These are phyloP conservation scores for Gisinianus flammeolus DNA, from an alignment of 2,888 invertebrate species.

Conservation along the genomic window DNA sequence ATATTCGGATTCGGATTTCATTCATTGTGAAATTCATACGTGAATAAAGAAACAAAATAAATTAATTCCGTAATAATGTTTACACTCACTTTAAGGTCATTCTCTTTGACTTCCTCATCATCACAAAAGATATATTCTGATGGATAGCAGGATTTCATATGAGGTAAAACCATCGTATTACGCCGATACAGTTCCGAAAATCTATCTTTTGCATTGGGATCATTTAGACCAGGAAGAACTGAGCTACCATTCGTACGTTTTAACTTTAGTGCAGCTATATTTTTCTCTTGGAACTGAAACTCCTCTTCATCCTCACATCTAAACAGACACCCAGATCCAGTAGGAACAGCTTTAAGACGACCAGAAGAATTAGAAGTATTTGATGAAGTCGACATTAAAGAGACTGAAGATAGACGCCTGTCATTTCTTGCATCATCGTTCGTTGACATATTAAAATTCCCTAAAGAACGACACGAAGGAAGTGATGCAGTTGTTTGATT, in stretches of 20 bases:
- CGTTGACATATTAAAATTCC: neutral
- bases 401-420: slow-evolving; percentile 44
- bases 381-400: slow-evolving; percentile 45
- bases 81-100: slow-evolving; percentile 41
- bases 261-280: slow-evolving; percentile 69
- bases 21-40: neutral
- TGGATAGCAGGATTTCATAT: slow-evolving; percentile 83
- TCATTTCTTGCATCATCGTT: slow-evolving; percentile 6
- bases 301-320: slow-evolving; percentile 86
- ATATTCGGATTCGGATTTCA: neutral
- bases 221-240: slow-evolving; percentile 28
- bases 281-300: slow-evolving; percentile 82
- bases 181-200: slow-evolving; percentile 77
- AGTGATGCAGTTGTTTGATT: neutral
- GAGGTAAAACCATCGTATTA: slow-evolving; percentile 83
- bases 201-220: slow-evolving; percentile 59
- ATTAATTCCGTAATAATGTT: neutral
- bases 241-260: slow-evolving; percentile 64
- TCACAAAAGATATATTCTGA: slow-evolving; percentile 75
- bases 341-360: slow-evolving; percentile 48
- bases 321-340: slow-evolving; percentile 63
- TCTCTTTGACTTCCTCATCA: slow-evolving; percentile 60
- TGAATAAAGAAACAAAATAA: neutral
- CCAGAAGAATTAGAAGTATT: slow-evolving; percentile 49
- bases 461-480: slow-evolving; percentile 3